Conservation (phyloP, 2,797 vertebrate genomes). For the Gymnoscopelus braueri region DNA sequence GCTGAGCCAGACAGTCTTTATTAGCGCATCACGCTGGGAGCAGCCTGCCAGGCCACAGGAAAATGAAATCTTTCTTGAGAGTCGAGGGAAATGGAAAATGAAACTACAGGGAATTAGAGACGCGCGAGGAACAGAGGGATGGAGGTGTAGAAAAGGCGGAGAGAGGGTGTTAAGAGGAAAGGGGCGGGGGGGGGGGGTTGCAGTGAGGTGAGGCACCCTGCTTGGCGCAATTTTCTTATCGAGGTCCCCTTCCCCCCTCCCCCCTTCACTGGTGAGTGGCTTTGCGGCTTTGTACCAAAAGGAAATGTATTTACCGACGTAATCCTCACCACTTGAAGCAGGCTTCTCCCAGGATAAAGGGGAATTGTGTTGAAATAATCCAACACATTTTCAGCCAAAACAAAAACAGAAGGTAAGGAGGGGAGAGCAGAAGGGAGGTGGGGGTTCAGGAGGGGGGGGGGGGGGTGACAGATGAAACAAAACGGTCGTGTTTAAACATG, state of each 20-base stretch:
- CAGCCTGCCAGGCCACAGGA: slow-evolving; percentile 4
- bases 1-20: neutral
- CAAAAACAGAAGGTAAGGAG: slow-evolving; percentile 51
- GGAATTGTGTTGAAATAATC: slow-evolving; percentile 73
- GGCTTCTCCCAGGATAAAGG: slow-evolving; percentile 66
- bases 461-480: slow-evolving; percentile 43
- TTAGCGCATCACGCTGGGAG: neutral
- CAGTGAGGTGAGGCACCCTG: slow-evolving; percentile 40
- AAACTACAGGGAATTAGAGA: slow-evolving; percentile 25
- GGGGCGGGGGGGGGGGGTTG: neutral
- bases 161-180: slow-evolving; percentile 1
- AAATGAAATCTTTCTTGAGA: slow-evolving; percentile 13
- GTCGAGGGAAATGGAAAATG: slow-evolving; percentile 27
- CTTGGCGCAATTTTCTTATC: slow-evolving; percentile 64
- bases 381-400: slow-evolving; percentile 57
- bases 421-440: neutral
- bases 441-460: neutral
- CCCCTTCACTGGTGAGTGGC: slow-evolving; percentile 58
- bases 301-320: slow-evolving; percentile 66
- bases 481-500: slow-evolving; percentile 28
- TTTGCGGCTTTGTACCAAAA: slow-evolving; percentile 68
- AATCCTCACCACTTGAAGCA: slow-evolving; percentile 73
- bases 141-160: neutral
- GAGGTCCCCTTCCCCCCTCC: slow-evolving; percentile 4
- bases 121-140: neutral